Conservation (phyloP, 2,888 invertebrate genomes). For the Anarsia innoxiella region DNA sequence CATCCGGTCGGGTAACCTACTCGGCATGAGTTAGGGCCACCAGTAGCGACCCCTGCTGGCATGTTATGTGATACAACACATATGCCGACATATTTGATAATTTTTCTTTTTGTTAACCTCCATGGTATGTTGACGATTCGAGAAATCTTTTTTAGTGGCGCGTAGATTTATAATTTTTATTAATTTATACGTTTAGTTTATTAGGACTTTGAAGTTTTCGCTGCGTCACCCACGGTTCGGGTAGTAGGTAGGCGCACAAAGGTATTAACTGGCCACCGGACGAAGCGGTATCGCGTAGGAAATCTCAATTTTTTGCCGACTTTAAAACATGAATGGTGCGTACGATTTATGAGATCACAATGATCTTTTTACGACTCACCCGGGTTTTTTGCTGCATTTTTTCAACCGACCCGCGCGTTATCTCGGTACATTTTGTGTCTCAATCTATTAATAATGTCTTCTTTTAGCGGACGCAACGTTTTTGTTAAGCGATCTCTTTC, state of each 20-base stretch:
- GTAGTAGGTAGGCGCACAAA: background rate
- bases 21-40: conserved; percentile 49
- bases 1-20: conserved; percentile 24
- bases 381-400: conserved; percentile 38
- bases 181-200: conserved; percentile 10
- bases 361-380: conserved; percentile 63
- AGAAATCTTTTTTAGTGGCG: conserved; percentile 26
- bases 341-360: conserved; percentile 71
- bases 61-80: conserved; percentile 60
- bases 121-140: conserved; percentile 27
- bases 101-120: conserved; percentile 29
- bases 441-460: conserved; percentile 72
- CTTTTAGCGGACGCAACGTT: conserved; percentile 57
- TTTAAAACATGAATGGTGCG: conserved; percentile 68
- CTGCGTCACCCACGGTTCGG: conserved; percentile 9
- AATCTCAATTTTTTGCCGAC: conserved; percentile 58
- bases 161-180: conserved; percentile 22
- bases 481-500: conserved; percentile 44
- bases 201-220: conserved; percentile 2
- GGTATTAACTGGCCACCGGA: conserved; percentile 51
- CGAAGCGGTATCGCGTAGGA: conserved; percentile 64
- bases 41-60: conserved; percentile 66
- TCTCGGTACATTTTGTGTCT: conserved; percentile 67
- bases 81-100: conserved; percentile 47
- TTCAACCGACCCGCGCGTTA: conserved; percentile 44